Conservation (phyloP, 2,888 invertebrate genomes). For the Imbricaverruca yamaguchii region DNA sequence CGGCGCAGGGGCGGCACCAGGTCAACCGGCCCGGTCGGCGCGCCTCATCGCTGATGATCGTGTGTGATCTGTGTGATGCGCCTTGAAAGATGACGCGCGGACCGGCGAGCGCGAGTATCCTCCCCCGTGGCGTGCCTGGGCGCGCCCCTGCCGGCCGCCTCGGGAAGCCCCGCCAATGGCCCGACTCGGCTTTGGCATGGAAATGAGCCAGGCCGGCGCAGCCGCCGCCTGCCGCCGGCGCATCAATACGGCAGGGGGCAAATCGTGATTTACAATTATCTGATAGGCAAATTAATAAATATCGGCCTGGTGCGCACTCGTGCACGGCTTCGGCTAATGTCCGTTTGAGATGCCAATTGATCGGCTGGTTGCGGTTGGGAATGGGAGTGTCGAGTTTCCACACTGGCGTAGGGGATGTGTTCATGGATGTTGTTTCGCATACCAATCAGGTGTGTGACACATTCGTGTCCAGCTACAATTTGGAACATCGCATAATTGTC, state of each 20-base stretch:
- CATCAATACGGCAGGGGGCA: not conserved
- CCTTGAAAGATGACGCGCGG: too few relatives aligned
- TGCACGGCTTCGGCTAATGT: not conserved
- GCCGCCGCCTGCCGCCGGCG: not conserved
- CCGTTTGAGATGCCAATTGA: not conserved
- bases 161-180: not conserved
- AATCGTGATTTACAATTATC: slow-evolving; percentile 5
- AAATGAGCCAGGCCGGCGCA: not conserved
- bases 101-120: not conserved
- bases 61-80: too few relatives aligned
- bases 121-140: not conserved
- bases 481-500: too few relatives aligned
- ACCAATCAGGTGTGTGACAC: too few relatives aligned
- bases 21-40: not conserved
- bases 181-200: not conserved
- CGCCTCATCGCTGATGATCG: not conserved
- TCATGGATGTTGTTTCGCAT: too few relatives aligned
- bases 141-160: not conserved
- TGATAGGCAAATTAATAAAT: slow-evolving; percentile 14
- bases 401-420: too few relatives aligned
- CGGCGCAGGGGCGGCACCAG: not conserved
- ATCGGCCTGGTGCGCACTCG: not conserved
- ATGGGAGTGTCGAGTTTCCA: too few relatives aligned
- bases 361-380: too few relatives aligned
- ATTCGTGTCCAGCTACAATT: too few relatives aligned